Evolutionary conservation across 1,140 invertebrate genomes (phyloP), one percentile per base, ranked within the genome.

Genomic region (Hetaerina americana): DNA sequence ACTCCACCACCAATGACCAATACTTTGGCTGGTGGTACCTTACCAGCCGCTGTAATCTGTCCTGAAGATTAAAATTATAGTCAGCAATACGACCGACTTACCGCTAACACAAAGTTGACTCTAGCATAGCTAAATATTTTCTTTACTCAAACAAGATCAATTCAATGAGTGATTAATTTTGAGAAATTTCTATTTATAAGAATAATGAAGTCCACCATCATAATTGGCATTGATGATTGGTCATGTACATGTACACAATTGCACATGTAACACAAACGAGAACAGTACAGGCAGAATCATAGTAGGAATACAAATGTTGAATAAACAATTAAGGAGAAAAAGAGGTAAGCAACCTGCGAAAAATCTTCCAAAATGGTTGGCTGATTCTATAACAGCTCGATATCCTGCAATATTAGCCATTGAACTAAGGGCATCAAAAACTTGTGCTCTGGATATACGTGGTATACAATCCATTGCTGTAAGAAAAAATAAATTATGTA

Each of bases 371-470:
- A 95, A 96, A 78, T 95, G 86, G 77, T 93, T 93, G 5, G 93
- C 91, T 22, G 94, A 93, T 82, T 95, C 93, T 25, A 96, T 85
- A 22, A 96, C 93, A 5, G 93, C 92, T 75, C 93, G 87, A 78
- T 96, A 96, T 8, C 94, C 93, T 71, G 93, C 89, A 75, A 96
- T 92, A 79, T 96, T 96, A 0, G 93, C 93, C 94, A 96, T 96
- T 1, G 93, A 95, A 78, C 91, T 93, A 0, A 96, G 84, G 5
- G 91, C 94, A 81, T 96, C 94, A 82, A 94, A 95, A 5, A 92
- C 90, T 82, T 95, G 92, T 66, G 93, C 92, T 74, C 92, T 82
- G 68, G 88, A 89, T 70, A 95, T 94, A 66, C 92, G 83, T 1
- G 92, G 93, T 74, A 95, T 86, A 80, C 90, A 92, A 79, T 95